Base-by-base conservation (phyloP, 2,113 vertebrate genomes). In the Dryoscopus gambensis region DNA sequence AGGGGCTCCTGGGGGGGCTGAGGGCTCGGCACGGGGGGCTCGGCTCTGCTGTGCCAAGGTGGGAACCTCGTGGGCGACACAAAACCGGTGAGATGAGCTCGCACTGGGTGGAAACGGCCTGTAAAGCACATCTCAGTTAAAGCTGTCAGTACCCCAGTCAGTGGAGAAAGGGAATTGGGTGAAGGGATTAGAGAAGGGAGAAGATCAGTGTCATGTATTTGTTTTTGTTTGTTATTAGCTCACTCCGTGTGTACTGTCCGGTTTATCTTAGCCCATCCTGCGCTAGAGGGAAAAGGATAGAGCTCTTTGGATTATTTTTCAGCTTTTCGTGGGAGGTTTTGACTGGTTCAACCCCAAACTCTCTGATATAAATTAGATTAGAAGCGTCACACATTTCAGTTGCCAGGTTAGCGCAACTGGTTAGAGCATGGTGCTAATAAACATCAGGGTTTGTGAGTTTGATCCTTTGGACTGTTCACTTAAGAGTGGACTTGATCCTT, bases 21-120 rank as follows among this genome's bases (percentile, higher is more conserved):
- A 20, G 25, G 40, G 19, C 37, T 35, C 3, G 0, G 13, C 59
- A 6, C 0, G 0, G 25, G 20, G 39, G 24, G 62, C 47, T 60
- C 27, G 49, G 27, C 18, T 24, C 25, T 50, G 33, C 77, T 73
- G n/a, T 74, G 55, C 27, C 49, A 15, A 30, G 28, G 55, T 35
- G 22, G 52, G 37, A 39, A 10, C 47, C 57, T 44, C 4, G 1
- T 5, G 30, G 69, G 14, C 3, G 28, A 4, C 65, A 44, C 35
- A 53, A 31, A 77, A 55, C 1, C 28, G 12, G 15, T 37, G 21
- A 31, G 13, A 11, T 2, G 28, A 13, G 57, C 22, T 27, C 6
- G 4, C 14, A 3, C 2, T 3, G 37, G 7, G 5, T 35, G 52
- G 23, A 37, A 56, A 27, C 19, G 47, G 9, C 35, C 69, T 27